These are phyloP conservation scores for Lucilia cuprina DNA, from an alignment of 1,140 invertebrate species.

Conservation along the genomic window DNA sequence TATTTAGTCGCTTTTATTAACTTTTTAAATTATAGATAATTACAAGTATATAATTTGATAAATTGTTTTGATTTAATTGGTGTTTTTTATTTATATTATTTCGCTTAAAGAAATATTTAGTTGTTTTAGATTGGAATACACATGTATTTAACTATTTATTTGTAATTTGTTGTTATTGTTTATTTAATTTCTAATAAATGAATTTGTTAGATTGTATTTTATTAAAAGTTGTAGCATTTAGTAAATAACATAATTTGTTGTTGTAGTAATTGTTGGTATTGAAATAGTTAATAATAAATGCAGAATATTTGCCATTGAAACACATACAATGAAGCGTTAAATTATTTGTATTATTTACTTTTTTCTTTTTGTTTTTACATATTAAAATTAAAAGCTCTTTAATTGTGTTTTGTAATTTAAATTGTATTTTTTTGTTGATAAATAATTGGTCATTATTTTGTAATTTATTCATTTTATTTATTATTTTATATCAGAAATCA, in stretches of 20 bases:
- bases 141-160: not conserved
- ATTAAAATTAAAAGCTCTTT: slow-evolving; percentile 23
- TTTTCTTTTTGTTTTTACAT: not conserved
- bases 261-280: not conserved
- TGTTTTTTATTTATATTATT: not conserved
- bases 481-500: slow-evolving; percentile 28
- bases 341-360: not conserved
- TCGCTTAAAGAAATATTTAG: not conserved
- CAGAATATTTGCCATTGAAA: slow-evolving; percentile 34
- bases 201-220: not conserved
- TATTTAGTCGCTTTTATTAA: not conserved
- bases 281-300: slow-evolving; percentile 5
- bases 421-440: slow-evolving; percentile 17
- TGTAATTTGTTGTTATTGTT: not conserved
- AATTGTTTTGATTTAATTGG: not conserved
- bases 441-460: slow-evolving; percentile 35
- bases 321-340: slow-evolving; percentile 22
- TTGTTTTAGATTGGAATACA: not conserved
- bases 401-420: slow-evolving; percentile 3
- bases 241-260: not conserved
- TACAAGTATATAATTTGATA: not conserved
- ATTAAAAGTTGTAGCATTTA: not conserved
- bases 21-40: not conserved
- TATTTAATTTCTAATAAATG: not conserved
- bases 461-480: slow-evolving; percentile 3